Base-by-base conservation (phyloP, 2,113 vertebrate genomes). In the Petromus typicus region DNA sequence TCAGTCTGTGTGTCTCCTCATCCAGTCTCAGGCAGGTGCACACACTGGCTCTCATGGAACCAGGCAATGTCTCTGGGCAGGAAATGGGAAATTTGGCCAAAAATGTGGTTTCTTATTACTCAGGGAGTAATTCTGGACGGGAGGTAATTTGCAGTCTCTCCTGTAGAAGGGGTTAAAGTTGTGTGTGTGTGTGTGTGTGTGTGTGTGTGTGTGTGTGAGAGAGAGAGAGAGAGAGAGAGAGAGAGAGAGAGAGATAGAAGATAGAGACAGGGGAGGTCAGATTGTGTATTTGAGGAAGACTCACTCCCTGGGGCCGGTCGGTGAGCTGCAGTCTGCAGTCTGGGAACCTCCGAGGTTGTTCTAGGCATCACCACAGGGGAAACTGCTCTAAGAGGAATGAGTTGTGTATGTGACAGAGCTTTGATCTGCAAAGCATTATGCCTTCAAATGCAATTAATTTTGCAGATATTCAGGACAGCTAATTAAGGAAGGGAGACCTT, bases 371-470 rank as follows among this genome's bases (percentile, higher is more conserved):
- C 51, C 73, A 25, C 78, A 69, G 43, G 83, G 93, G 95, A 81
- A 93, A 54, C 30, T 75, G 7, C 92, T 88, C n/a, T 80, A 94
- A 83, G n/a, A 82, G 56, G 51, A 89, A 34, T 59, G 92, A 56
- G 61, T 81, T 81, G 43, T 81, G 23, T 18, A 64, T 25, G 16
- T 96, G 81, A 57, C 63, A 87, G 17, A 93, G 25, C 64, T 94
- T 82, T 89, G 54, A 81, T 95, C 45, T 89, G 16, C 27, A 54
- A 71, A 81, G 32, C 32, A 48, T 95, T 94, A 57, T 91, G 81
- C 75, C 94, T 89, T 96, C 45, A 96, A 86, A 93, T 40, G 64
- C 25, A 73, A 89, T 82, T 96, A 89, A 86, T 81, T 95, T 90
- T 95, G 59, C 14, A 96, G 37, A 86, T 90, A 71, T 91, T 94